Evolutionary conservation across 2,888 invertebrate species (phyloP).

Genomic region (Calameuta idolon): DNA sequence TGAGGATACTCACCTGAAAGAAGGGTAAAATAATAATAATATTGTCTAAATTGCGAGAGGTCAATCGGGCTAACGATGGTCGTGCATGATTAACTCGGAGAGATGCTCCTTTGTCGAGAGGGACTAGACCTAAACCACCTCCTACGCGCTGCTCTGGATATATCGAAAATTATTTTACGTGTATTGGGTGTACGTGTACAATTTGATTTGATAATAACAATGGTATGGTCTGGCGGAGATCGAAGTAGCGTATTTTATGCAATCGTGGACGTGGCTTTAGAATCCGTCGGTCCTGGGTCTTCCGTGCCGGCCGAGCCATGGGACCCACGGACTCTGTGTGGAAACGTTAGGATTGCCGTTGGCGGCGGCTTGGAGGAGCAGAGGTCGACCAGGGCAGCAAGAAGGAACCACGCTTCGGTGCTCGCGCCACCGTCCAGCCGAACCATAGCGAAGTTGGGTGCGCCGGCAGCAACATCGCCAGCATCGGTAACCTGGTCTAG

Average conservation of each 20-base stretch:
- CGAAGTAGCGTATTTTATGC: no score
- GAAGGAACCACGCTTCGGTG: slow-evolving; percentile 66
- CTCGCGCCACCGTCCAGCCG: slow-evolving; percentile 45
- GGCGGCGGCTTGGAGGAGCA: slow-evolving; percentile 23
- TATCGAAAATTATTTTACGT: background rate
- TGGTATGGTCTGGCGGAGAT: background rate
- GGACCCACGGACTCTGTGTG: background rate
- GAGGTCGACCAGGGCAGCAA: slow-evolving; percentile 57
- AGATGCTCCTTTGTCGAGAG: background rate
- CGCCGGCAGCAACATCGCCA: background rate
- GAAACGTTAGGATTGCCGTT: slow-evolving; percentile 1
- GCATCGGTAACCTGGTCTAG: background rate
- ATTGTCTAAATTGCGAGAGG: background rate
- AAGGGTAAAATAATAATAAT: slow-evolving; percentile 13
- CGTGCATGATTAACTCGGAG: background rate
- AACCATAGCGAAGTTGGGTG: slow-evolving; percentile 22
- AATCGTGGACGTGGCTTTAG: background rate
- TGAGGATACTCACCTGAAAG: slow-evolving; percentile 47
- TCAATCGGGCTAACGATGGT: background rate
- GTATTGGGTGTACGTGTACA: background rate
- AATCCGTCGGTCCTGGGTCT: no score
- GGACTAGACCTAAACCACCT: background rate
- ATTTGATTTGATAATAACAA: background rate
- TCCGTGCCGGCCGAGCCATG: no score
- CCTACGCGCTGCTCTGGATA: background rate